Conservation (phyloP, 2,113 vertebrate species). For the Sitta europaea region DNA sequence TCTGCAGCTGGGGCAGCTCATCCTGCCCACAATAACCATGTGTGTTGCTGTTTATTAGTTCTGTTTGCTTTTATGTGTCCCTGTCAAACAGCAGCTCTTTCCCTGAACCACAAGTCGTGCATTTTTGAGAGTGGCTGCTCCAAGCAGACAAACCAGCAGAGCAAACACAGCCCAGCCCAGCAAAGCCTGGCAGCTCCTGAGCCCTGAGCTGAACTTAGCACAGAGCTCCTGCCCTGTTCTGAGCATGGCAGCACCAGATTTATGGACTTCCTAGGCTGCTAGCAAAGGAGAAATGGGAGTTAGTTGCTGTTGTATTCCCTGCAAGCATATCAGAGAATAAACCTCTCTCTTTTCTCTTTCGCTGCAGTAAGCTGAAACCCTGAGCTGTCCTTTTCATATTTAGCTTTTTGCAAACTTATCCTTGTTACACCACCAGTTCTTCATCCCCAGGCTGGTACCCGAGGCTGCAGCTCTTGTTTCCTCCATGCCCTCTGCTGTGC, state of each 20-base stretch:
- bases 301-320: background rate
- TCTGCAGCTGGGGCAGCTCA: background rate
- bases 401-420: background rate
- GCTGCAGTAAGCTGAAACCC: background rate
- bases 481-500: background rate
- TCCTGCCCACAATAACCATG: background rate
- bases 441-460: background rate
- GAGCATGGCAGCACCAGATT: rapidly evolving
- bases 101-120: background rate
- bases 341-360: background rate
- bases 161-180: background rate
- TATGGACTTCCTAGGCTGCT: background rate
- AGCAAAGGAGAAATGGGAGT: background rate
- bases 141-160: background rate
- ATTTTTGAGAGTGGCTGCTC: background rate
- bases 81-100: background rate
- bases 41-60: background rate
- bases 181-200: background rate
- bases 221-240: background rate
- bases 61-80: background rate
- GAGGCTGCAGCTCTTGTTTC: rapidly evolving
- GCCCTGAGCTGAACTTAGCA: background rate
- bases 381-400: background rate
- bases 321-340: background rate
- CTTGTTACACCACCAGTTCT: too few species aligned